These are phyloP conservation scores for Acronicta psi DNA, from an alignment of 2,888 invertebrate genomes.

Conservation along the genomic window DNA sequence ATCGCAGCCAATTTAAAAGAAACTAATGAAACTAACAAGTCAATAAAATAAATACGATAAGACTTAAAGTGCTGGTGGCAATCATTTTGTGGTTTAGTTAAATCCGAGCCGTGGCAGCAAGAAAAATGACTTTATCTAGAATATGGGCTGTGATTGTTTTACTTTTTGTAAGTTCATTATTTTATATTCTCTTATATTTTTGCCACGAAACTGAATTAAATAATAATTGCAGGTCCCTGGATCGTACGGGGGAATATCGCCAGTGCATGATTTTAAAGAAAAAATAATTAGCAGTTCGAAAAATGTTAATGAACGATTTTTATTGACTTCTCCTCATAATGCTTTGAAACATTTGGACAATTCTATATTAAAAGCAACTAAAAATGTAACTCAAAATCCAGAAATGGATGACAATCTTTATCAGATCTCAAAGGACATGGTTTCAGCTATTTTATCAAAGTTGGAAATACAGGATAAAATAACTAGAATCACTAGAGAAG, in stretches of 20 bases:
- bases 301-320: slow-evolving; percentile 62
- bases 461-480: slow-evolving; percentile 85
- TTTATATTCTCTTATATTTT: background rate
- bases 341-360: slow-evolving; percentile 79
- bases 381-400: slow-evolving; percentile 82
- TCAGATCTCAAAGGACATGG: slow-evolving; percentile 82
- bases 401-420: slow-evolving; percentile 82
- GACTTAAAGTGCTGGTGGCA: background rate
- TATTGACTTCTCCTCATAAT: slow-evolving; percentile 76
- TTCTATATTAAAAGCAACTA: slow-evolving; percentile 74
- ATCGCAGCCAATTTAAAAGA: slow-evolving; percentile 17
- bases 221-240: slow-evolving; percentile 64
- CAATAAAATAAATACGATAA: slow-evolving; percentile 30
- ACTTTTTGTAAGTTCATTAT: slow-evolving; percentile 45
- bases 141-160: slow-evolving; percentile 41
- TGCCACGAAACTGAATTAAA: slow-evolving; percentile 4
- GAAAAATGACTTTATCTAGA: slow-evolving; percentile 34
- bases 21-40: slow-evolving; percentile 33
- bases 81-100: slow-evolving; percentile 25
- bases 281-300: slow-evolving; percentile 64
- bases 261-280: slow-evolving; percentile 78
- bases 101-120: slow-evolving; percentile 14
- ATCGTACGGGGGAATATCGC: slow-evolving; percentile 77
- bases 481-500: slow-evolving; percentile 82
- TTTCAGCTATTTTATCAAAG: slow-evolving; percentile 81